Base-by-base conservation (phyloP, 2,797 vertebrate species). In the Coluber constrictor region DNA sequence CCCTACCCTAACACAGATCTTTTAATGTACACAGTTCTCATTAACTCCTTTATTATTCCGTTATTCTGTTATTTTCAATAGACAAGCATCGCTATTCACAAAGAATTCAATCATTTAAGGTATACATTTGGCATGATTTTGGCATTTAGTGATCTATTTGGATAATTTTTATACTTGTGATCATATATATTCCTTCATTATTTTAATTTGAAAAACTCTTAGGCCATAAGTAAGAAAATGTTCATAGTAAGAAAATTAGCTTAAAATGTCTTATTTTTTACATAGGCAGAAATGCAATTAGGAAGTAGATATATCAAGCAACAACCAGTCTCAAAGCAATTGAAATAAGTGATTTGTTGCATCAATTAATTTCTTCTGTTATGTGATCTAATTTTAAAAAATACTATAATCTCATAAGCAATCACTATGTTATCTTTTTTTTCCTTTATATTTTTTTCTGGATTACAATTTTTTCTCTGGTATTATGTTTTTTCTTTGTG, bases 271-370 rank as follows among this genome's bases (percentile, higher is more conserved):
- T 93, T 92, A 90, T 59, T 94, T 56, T 66, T 3, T 83, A 93
- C 86, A 95, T 92, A 59, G 60, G 94, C 60, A 96, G 88, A 97
- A 96, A 95, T 32, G 4, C 3, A 91, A 88, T 89, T 91, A 59
- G 90, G 56, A 83, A 16, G 90, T 83, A 90, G 95, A 94, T 5
- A 87, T 92, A 96, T 95, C 93, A 93, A 60, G 87, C 95, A 91
- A 94, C 95, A 86, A 3, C 86, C 95, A 94, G 96, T 93, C 88
- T 93, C 94, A 96, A 96, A 87, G 66, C 60, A 95, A 94, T 7
- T 96, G 93, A 96, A 97, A 93, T 91, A 96, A 95, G 12, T 27
- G 59, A n/a, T 94, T 96, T 90, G 92, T 94, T 95, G 89, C 79
- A 93, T 90, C 88, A 88, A 16, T 93, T 59, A 95, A 95, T 61